phyloP scores from a whole-genome alignment of 2,797 vertebrate genomes.

The Psittacula derbiana region DNA sequence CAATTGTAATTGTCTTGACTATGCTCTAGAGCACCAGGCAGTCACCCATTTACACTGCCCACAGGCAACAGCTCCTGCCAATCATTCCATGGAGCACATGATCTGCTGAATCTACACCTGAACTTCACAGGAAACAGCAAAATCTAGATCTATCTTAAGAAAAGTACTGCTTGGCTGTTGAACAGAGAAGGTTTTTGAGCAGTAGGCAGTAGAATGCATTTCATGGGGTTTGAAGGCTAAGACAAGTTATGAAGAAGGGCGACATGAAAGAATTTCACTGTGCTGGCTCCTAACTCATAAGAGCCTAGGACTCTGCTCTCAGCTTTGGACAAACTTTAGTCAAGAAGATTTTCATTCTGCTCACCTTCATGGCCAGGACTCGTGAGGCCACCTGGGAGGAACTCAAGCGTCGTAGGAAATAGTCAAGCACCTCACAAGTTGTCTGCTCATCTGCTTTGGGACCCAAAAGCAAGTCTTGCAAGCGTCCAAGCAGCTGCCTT shows the following conservation, averaged over 20 bases:
- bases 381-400: constrained; percentile 95
- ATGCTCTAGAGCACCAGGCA: neutral
- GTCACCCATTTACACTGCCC: neutral
- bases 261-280: neutral
- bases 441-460: constrained; percentile 96
- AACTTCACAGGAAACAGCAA: neutral
- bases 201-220: neutral
- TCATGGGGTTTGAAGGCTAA: neutral
- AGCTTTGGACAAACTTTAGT: neutral
- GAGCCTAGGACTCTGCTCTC: neutral
- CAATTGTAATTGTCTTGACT: neutral
- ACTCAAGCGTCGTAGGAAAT: constrained; percentile 94
- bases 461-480: constrained; percentile 94
- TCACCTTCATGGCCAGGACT: constrained; percentile 96
- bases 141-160: neutral
- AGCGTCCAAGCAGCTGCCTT: constrained; percentile 90
- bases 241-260: neutral
- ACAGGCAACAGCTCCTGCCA: neutral
- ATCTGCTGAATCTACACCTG: neutral
- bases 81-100: neutral
- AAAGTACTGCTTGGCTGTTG: neutral
- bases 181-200: neutral
- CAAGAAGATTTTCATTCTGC: neutral
- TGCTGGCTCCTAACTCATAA: neutral
- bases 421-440: constrained; percentile 96